Conservation (phyloP, 2,113 vertebrate genomes). For the Anthoscopus minutus region DNA sequence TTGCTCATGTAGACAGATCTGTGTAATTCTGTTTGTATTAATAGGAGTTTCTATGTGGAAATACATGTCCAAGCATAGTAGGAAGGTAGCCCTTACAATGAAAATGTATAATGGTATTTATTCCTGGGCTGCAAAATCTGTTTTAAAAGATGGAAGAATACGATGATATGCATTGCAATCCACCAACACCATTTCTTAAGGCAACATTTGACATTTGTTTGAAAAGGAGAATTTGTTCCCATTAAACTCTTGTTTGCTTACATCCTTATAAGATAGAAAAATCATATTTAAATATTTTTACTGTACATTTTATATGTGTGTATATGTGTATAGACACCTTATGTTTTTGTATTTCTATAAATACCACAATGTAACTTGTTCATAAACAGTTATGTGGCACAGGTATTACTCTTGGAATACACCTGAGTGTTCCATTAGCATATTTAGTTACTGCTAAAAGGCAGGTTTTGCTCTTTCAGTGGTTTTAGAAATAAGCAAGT, state of each 20-base stretch:
- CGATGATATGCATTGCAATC: background rate
- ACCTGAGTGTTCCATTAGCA: background rate
- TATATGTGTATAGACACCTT: fast-evolving
- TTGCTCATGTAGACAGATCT: background rate
- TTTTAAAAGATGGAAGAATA: background rate
- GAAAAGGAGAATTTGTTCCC: background rate
- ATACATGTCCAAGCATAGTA: background rate
- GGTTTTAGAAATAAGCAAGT: background rate
- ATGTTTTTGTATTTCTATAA: background rate
- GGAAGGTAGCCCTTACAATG: background rate
- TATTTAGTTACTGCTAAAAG: background rate
- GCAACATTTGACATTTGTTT: background rate
- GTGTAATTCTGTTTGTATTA: background rate
- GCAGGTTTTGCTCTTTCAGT: background rate
- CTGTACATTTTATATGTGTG: background rate
- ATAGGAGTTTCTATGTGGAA: background rate
- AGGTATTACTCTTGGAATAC: background rate
- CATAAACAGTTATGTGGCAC: background rate
- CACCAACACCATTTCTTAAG: background rate
- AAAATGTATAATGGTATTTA: background rate
- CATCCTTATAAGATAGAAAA: background rate
- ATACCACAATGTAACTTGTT: background rate
- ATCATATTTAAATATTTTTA: background rate
- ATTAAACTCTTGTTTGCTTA: background rate
- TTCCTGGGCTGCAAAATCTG: background rate